phyloP scores from a whole-genome alignment of 2,113 vertebrate species.

The Platichthys stellatus region DNA sequence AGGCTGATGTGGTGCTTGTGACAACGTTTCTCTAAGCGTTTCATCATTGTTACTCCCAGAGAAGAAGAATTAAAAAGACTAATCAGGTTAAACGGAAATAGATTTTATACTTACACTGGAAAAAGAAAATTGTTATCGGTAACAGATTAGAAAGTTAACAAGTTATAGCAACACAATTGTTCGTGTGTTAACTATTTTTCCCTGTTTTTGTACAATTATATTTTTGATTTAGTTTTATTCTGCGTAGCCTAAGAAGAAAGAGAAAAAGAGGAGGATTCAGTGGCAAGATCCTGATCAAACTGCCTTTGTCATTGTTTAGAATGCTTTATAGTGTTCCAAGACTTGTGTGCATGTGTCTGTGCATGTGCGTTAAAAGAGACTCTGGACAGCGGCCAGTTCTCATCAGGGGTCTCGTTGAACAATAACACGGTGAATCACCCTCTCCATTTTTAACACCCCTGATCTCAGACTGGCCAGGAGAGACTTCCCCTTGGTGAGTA shows the following conservation, averaged over 20 bases:
- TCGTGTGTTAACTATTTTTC: no score
- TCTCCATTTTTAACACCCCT: constrained; percentile 48
- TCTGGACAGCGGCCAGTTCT: constrained; percentile 56
- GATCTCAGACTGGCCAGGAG: constrained; percentile 9
- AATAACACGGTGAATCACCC: constrained; percentile 64
- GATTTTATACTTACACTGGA: not conserved
- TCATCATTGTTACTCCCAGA: constrained; percentile 43
- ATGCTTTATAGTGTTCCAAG: not conserved
- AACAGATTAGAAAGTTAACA: no score
- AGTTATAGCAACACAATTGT: no score
- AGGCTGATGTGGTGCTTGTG: constrained; percentile 57
- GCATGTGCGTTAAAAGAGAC: constrained; percentile 11
- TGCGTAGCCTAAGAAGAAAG: no score
- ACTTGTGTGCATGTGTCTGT: constrained; percentile 9
- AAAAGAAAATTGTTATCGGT: no score
- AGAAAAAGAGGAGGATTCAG: not conserved
- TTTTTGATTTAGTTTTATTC: not conserved
- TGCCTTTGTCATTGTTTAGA: constrained; percentile 12
- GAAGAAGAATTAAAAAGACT: constrained; percentile 28
- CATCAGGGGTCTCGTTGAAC: constrained; percentile 56
- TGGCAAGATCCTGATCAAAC: not conserved
- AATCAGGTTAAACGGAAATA: constrained; percentile 25
- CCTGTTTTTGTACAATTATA: no score
- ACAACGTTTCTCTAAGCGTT: constrained; percentile 53
- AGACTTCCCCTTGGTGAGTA: constrained; percentile 58